Evolutionary conservation across 2,113 vertebrate genomes (phyloP), one percentile per base, ranked within the genome.

Genomic region (Sinocyclocheilus anophthalmus): DNA sequence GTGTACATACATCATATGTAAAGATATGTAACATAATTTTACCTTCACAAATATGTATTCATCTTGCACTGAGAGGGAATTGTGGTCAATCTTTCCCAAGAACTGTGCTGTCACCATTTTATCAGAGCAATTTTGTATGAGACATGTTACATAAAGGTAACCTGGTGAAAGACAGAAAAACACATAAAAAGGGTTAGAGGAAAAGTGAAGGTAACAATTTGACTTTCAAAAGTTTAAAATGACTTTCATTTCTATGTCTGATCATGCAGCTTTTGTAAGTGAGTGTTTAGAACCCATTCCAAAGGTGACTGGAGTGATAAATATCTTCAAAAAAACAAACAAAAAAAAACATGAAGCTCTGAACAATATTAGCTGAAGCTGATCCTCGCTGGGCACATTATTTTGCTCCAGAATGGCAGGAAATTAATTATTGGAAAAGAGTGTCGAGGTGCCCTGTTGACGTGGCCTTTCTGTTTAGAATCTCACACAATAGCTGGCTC

Each of bases 21-120:
- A 48, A 48, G 45, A 48, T 3, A 12, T 48, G 2, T 48, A 11
- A 48, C 45, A 48, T 48, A 2, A 48, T 26, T 84, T 92, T 94
- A 99, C 98, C 97, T 98, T 97, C 24, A 99, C 93, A 91, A 99
- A 99, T 90, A 98, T 89, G 93, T 99, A 99, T 88, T 97, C 94
- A 33, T 98, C 96, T 91, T 97, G 97, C 87, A 99, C 96, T 0
- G 95, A 92, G 78, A 99, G 94, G 0, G 97, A 98, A 90, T 96
- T 94, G 70, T 89, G 95, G 93, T 98, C 97, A 4, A 97, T 96
- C 88, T 93, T 94, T 57, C 96, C 96, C 2, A 94, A 85, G 90
- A 98, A 98, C 73, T 95, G 96, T 13, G 94, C 91, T 0, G 90
- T 92, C 87, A 93, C 93, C 73, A 94, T 93, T 93, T 95, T 94